Evolutionary conservation across 2,797 vertebrate species (phyloP).

Genomic region (Cebuella pygmaea): DNA sequence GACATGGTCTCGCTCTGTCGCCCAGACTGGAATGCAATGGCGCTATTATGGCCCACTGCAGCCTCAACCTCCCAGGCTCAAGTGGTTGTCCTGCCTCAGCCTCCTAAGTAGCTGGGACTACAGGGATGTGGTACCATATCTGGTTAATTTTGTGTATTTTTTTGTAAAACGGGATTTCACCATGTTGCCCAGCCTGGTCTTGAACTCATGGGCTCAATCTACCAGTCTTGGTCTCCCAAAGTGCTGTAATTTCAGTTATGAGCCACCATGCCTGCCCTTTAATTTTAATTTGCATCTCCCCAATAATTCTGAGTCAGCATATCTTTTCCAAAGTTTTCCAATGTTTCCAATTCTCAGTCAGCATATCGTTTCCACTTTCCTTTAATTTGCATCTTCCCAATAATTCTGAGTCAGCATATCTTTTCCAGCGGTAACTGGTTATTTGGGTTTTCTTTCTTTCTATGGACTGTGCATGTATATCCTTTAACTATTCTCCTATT

Average conservation of each 20-base stretch:
- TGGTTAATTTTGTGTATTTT: not conserved
- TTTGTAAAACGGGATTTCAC: not conserved
- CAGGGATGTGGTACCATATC: not conserved
- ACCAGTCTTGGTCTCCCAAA: not conserved
- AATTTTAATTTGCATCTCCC: not conserved
- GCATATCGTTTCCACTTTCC: too few relatives aligned
- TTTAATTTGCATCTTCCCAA: not conserved
- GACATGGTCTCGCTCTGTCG: too few relatives aligned
- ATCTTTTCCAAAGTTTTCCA: too few relatives aligned
- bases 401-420: not conserved
- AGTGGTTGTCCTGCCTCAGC: too few relatives aligned
- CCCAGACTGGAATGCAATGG: too few relatives aligned
- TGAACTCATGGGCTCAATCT: not conserved
- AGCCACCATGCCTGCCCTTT: not conserved
- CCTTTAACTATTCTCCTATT: not conserved
- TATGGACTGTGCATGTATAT: not conserved
- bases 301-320: not conserved
- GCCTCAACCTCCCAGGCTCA: too few relatives aligned
- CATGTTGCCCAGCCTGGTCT: not conserved
- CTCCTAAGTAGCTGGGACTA: too few relatives aligned
- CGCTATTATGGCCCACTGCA: too few relatives aligned
- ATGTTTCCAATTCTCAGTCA: too few relatives aligned
- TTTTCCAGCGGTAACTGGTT: not conserved
- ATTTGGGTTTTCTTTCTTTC: not conserved
- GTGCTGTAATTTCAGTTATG: not conserved